Base-by-base conservation (phyloP, 35 echinoderm and acorn worm genomes). In the Anneissia japonica region DNA sequence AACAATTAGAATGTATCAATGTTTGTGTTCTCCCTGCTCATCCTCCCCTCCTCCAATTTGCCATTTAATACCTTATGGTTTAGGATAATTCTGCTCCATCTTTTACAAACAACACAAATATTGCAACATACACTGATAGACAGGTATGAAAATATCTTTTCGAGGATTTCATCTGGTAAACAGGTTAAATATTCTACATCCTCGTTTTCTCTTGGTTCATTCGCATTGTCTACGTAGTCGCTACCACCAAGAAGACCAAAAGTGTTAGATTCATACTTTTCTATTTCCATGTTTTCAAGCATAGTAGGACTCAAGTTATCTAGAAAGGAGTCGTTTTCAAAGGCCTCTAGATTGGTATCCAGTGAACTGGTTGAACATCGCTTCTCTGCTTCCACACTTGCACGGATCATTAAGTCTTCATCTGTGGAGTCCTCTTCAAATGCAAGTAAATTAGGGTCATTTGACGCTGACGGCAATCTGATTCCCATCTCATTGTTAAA, bases 81-180 rank as follows among this genome's bases (percentile, higher is more conserved):
- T 11, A 73, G 51, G 32, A 93, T 79, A 36, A 89, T 93, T 13
- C 32, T 36, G 30, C 86, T 84, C 91, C 91, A 93, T 40, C 23
- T 34, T 56, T 89, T 88, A 73, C 91, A 93, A 14, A 93, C 86
- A 16, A 13, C 26, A 37, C 39, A 74, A 23, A 88, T 81, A 73
- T 75, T 79, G 12, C 79, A 82, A 32, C 76, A 85, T 4, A 85
- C 35, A 75, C 85, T 87, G 30, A 93, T 85, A 11, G 91, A 87
- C 46, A 93, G 38, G 31, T 85, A 76, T 36, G 86, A 83, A 31
- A 93, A 82, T 72, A 93, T 93, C 35, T 79, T 85, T 39, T 93
- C 86, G 23, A 85, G n/a, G 21, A 93, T 55, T 38, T 93, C 91
- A 35, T 79, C 36, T 34, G 91, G 91, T 28, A 93, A 82, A 7